Percentiles rank a stretch among this genome's conserved stretches.
These are phyloP conservation scores for Drosophila cognata DNA, from an alignment of 2,888 invertebrate genomes.

Conservation along the genomic window DNA sequence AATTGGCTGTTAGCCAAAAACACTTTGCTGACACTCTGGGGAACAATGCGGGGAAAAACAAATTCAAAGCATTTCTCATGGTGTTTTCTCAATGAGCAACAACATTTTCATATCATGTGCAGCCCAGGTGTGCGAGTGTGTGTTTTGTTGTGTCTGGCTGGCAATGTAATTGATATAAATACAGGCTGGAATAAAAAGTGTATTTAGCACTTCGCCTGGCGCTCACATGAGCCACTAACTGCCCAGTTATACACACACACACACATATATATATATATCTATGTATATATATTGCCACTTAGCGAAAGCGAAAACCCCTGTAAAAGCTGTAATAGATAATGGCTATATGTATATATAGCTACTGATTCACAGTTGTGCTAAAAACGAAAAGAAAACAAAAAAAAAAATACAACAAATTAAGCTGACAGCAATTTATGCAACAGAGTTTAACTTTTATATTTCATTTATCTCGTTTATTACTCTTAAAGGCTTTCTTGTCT, in stretches of 20 bases:
- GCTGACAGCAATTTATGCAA: not conserved
- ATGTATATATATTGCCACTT: slow-evolving; percentile 5
- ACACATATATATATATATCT: slow-evolving; percentile 1
- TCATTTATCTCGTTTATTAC: no score
- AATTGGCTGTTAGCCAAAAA: slow-evolving; percentile 69
- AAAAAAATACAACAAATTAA: not conserved
- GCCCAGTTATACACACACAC: slow-evolving; percentile 1
- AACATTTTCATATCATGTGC: slow-evolving; percentile 43
- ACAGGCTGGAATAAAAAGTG: slow-evolving; percentile 45
- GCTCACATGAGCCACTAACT: slow-evolving; percentile 9
- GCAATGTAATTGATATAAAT: slow-evolving; percentile 56
- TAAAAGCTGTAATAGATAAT: not conserved
- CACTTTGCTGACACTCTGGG: slow-evolving; percentile 40
- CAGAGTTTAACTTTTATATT: not conserved
- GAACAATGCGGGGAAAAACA: slow-evolving; percentile 33
- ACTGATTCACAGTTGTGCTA: not conserved
- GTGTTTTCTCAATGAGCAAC: slow-evolving; percentile 28
- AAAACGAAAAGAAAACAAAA: slow-evolving; percentile 6
- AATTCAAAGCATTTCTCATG: slow-evolving; percentile 29
- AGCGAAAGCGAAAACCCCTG: slow-evolving; percentile 31
- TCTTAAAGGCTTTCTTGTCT: no score
- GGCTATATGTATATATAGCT: not conserved
- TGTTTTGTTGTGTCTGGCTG: slow-evolving; percentile 15
- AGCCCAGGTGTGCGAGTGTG: slow-evolving; percentile 2
- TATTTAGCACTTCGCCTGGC: slow-evolving; percentile 48